Conservation (phyloP, 2,113 vertebrate species). For the Hyla sarda region DNA sequence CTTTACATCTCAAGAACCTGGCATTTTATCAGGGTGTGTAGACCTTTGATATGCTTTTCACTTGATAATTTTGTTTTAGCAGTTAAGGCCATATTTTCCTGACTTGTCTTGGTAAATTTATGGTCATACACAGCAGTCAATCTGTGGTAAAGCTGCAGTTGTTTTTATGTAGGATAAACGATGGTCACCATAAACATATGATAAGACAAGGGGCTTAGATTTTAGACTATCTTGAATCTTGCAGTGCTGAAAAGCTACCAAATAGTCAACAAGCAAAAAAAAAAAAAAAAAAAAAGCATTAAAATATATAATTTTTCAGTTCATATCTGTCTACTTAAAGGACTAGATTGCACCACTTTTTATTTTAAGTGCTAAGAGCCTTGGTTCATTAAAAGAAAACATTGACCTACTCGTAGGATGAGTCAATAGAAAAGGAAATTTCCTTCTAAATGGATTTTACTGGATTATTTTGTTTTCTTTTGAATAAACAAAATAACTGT, state of each 20-base stretch:
- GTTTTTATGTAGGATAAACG: background rate
- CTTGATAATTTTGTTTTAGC: too few species aligned
- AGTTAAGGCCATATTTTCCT: too few species aligned
- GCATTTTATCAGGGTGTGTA: too few species aligned
- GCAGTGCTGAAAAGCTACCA: background rate
- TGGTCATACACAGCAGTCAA: too few species aligned
- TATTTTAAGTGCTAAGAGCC: background rate
- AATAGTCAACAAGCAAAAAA: background rate
- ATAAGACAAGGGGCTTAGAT: background rate
- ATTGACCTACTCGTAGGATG: background rate
- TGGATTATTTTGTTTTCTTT: background rate
- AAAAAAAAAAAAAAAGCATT: too few species aligned
- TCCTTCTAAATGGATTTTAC: too few species aligned
- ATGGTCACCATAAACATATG: background rate
- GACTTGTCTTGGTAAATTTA: too few species aligned
- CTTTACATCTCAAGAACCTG: too few species aligned
- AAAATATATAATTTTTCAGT: too few species aligned
- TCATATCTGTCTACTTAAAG: background rate
- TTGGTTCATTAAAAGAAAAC: background rate
- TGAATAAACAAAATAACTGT: background rate
- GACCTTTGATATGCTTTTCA: too few species aligned
- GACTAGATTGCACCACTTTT: background rate
- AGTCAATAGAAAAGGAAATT: too few species aligned
- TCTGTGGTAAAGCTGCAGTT: background rate
- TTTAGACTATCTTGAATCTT: background rate